These are phyloP conservation scores for Caradrina clavipalpis DNA, from an alignment of 2,888 invertebrate genomes.

Conservation along the genomic window DNA sequence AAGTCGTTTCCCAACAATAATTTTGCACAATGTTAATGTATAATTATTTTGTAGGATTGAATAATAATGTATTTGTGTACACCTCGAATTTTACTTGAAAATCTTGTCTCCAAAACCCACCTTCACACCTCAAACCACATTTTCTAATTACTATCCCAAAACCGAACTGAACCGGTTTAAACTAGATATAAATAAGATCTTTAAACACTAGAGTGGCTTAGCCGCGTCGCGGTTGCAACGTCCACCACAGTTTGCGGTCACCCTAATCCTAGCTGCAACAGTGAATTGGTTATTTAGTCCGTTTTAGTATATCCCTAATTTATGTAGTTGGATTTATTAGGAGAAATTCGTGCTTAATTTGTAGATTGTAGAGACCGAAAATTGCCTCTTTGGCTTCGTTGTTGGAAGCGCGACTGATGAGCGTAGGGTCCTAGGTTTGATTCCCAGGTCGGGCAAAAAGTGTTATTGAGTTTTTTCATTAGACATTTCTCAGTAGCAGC, in stretches of 20 bases:
- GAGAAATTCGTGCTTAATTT: background rate
- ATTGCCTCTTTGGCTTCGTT: too few species aligned
- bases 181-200: slow-evolving; percentile 46
- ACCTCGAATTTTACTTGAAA: too few species aligned
- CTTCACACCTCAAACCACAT: slow-evolving; percentile 1
- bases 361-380: background rate
- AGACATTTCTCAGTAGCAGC: too few species aligned
- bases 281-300: slow-evolving; percentile 32
- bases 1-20: too few species aligned
- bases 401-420: too few species aligned
- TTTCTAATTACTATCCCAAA: slow-evolving; percentile 28
- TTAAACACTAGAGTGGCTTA: slow-evolving; percentile 39
- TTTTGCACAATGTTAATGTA: too few species aligned
- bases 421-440: too few species aligned
- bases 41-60: too few species aligned
- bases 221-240: slow-evolving; percentile 51
- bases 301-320: slow-evolving; percentile 22
- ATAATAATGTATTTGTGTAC: too few species aligned
- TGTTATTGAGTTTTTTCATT: too few species aligned
- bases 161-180: slow-evolving; percentile 22
- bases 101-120: background rate
- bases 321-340: slow-evolving; percentile 9
- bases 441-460: too few species aligned
- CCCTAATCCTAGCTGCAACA: slow-evolving; percentile 44
- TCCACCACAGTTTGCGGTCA: slow-evolving; percentile 48